phyloP scores from a whole-genome alignment of 2,113 vertebrate genomes.

The Romanogobio albipinnatus region DNA sequence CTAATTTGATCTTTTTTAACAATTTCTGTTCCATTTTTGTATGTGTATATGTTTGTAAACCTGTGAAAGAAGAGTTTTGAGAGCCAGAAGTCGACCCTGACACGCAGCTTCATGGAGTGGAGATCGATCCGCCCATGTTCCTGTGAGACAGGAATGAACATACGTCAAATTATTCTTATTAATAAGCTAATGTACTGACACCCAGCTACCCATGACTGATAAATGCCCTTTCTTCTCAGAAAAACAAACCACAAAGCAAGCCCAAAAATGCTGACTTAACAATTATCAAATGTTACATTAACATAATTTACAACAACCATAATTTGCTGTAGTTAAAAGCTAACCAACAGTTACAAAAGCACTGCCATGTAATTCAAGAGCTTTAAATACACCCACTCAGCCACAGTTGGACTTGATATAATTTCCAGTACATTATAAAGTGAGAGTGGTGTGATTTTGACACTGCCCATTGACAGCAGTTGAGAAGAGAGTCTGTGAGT shows the following conservation, averaged over 20 bases:
- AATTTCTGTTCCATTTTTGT: slow-evolving; percentile 19
- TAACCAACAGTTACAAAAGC: background rate
- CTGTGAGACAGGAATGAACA: slow-evolving; percentile 67
- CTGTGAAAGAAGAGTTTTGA: slow-evolving; percentile 92
- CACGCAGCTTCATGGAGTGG: slow-evolving; percentile 95
- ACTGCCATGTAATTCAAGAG: background rate
- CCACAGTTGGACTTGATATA: background rate
- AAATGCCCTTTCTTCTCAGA: slow-evolving; percentile 20
- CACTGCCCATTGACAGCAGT: slow-evolving; percentile 8
- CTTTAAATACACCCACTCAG: slow-evolving; percentile 23
- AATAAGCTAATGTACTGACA: background rate
- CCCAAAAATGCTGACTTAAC: background rate
- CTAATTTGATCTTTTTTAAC: background rate
- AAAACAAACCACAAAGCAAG: slow-evolving; percentile 34
- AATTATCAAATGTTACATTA: background rate
- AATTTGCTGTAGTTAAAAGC: background rate
- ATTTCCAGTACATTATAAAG: slow-evolving; percentile 9
- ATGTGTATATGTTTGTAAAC: slow-evolving; percentile 63
- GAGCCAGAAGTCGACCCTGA: slow-evolving; percentile 91
- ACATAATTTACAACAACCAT: background rate
- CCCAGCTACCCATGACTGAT: background rate
- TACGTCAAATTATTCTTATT: slow-evolving; percentile 9
- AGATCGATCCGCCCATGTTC: slow-evolving; percentile 95
- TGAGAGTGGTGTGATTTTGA: slow-evolving; percentile 29
- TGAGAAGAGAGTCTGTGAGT: slow-evolving; percentile 10